These are phyloP conservation scores for Trichomycterus rosablanca DNA, from an alignment of 2,113 vertebrate genomes.

Conservation along the genomic window DNA sequence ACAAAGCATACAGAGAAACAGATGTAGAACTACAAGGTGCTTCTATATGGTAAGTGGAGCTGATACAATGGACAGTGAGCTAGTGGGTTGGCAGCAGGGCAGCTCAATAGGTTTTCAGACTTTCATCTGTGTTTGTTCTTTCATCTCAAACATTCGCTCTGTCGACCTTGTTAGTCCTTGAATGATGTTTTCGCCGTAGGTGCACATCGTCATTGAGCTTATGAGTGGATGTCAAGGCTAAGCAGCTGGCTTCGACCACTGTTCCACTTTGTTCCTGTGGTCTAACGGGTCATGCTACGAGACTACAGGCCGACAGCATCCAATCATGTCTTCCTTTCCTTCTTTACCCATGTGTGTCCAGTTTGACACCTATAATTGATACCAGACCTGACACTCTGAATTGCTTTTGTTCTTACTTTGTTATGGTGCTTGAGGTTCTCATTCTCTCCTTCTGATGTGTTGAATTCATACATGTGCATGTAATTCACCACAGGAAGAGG, in stretches of 20 bases:
- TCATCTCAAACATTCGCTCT: too few relatives aligned
- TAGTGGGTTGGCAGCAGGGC: too few relatives aligned
- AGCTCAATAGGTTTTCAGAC: too few relatives aligned
- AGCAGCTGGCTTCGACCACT: neutral
- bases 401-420: conserved; percentile 5
- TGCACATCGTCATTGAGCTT: neutral
- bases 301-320: conserved; percentile 7
- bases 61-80: too few relatives aligned
- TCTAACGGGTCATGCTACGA: neutral
- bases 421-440: conserved; percentile 4
- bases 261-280: neutral
- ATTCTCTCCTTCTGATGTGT: conserved; percentile 23
- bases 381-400: conserved; percentile 48
- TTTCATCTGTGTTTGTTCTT: neutral
- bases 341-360: conserved; percentile 45
- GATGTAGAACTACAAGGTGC: too few relatives aligned
- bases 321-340: conserved; percentile 12
- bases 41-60: too few relatives aligned
- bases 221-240: neutral
- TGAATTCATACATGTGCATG: neutral
- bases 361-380: conserved; percentile 69
- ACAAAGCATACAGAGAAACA: too few relatives aligned
- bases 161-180: neutral
- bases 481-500: neutral
- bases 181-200: neutral